Conservation (phyloP, 2,888 invertebrate genomes). For the Trachelus troglodyta region DNA sequence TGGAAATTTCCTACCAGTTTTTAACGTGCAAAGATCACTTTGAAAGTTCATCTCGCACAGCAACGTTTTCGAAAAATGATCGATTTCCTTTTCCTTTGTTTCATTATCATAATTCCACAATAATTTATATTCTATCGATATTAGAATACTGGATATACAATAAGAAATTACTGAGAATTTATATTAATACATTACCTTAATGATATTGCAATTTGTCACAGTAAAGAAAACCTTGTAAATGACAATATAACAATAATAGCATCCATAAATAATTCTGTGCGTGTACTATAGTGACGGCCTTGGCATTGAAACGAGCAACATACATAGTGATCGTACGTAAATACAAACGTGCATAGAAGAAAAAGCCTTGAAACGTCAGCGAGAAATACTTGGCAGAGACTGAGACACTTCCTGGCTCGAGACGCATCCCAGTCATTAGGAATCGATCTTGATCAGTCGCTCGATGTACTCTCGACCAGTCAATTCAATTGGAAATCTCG, state of each 20-base stretch:
- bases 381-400: slow-evolving; percentile 1
- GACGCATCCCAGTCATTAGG: not conserved
- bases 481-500: not conserved
- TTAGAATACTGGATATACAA: not conserved
- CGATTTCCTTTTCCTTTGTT: not conserved
- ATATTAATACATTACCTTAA: not conserved
- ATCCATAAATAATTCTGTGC: not conserved
- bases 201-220: not conserved
- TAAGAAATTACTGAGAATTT: not conserved
- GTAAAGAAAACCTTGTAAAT: not conserved
- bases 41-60: not conserved
- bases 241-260: not conserved
- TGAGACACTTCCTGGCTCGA: not conserved
- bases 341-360: not conserved
- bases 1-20: not conserved
- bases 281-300: not conserved
- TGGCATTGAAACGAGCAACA: not conserved
- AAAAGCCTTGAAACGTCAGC: not conserved
- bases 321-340: not conserved
- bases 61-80: too few species aligned
- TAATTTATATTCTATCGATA: not conserved
- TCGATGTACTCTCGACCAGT: not conserved
- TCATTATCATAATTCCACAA: not conserved
- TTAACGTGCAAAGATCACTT: not conserved
- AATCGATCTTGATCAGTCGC: not conserved